These are phyloP conservation scores for Rhinolophus ferrumequinum DNA, from an alignment of 2,113 vertebrate species.

Conservation along the genomic window DNA sequence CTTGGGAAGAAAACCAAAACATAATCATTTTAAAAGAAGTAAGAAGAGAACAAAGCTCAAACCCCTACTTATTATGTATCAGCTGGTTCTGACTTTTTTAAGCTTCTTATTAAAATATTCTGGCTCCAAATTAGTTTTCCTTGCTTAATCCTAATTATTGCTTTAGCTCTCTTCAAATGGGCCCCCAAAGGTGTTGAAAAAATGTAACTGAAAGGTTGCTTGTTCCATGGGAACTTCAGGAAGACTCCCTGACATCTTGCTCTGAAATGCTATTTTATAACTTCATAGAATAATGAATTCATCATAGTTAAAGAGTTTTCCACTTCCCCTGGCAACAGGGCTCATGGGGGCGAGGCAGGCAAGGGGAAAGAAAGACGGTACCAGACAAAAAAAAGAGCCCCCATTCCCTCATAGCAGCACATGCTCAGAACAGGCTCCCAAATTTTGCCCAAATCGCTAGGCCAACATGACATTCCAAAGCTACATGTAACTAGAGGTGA, in stretches of 20 bases:
- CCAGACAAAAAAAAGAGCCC: background rate
- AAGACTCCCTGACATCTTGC: slow-evolving; percentile 55
- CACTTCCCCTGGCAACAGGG: slow-evolving; percentile 44
- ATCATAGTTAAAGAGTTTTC: slow-evolving; percentile 51
- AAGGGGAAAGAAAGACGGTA: background rate
- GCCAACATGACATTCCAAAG: slow-evolving; percentile 48
- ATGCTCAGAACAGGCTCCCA: slow-evolving; percentile 30
- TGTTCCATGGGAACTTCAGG: slow-evolving; percentile 49
- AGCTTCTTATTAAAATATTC: slow-evolving; percentile 67
- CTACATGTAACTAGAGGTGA: slow-evolving; percentile 1
- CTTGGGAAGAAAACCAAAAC: background rate
- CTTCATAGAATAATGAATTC: slow-evolving; percentile 65
- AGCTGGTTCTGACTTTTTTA: slow-evolving; percentile 36
- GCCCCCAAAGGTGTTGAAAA: slow-evolving; percentile 56
- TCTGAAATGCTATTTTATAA: slow-evolving; percentile 67
- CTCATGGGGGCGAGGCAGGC: background rate
- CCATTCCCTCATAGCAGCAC: slow-evolving; percentile 25
- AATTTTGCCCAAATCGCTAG: slow-evolving; percentile 37
- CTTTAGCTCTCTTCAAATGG: slow-evolving; percentile 67
- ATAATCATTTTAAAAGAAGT: slow-evolving; percentile 16
- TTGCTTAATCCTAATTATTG: slow-evolving; percentile 67
- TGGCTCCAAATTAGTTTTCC: slow-evolving; percentile 62
- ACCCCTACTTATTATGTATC: slow-evolving; percentile 41
- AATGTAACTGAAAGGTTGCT: slow-evolving; percentile 68
- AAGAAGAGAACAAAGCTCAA: slow-evolving; percentile 50